Conservation (phyloP, 2,113 vertebrate genomes). For the pig (Sus scrofa) region T2T-Sscrofa CM000814.6:1019501-1020000, state of each 20-base stretch:
- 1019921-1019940: not conserved
- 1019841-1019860: not conserved
- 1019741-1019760: rapidly evolving
- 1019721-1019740: not conserved
- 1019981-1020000: rapidly evolving
- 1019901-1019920: not conserved
- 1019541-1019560: rapidly evolving
- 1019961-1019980: rapidly evolving
- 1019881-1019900: not conserved
- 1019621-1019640: rapidly evolving
- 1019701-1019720: not conserved
- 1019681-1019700: not conserved
- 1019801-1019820: not conserved
- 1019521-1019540: rapidly evolving
- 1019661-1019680: no score
- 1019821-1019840: no score
- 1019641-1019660: not conserved
- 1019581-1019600: rapidly evolving
- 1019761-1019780: no score
- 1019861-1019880: not conserved
- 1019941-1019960: not conserved
- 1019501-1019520: rapidly evolving
- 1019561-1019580: rapidly evolving
- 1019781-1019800: not conserved
- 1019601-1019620: not conserved